Percentiles rank a stretch among this genome's conserved stretches.
Conservation (phyloP, 2,888 invertebrate genomes). For the Dasysyrphus tricinctus region DNA sequence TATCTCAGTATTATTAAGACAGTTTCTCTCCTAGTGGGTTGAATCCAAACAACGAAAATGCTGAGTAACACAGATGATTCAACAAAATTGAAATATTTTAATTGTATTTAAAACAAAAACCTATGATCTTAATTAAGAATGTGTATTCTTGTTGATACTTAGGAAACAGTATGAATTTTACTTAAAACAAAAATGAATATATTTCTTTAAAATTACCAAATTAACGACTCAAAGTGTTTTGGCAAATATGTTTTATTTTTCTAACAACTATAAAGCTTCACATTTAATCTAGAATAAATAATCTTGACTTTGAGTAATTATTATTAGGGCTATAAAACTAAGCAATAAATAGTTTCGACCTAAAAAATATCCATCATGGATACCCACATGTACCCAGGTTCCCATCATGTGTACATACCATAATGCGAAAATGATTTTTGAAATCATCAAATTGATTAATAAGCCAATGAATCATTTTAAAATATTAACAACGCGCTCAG, state of each 20-base stretch:
- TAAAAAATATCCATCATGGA: background rate
- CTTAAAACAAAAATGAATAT: too few species aligned
- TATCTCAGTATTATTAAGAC: too few species aligned
- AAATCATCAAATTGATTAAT: constrained; percentile 23
- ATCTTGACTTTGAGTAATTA: background rate
- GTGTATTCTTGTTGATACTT: too few species aligned
- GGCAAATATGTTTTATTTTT: background rate
- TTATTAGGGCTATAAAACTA: background rate
- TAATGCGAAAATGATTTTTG: constrained; percentile 1
- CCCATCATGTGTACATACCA: background rate
- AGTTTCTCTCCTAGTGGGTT: too few species aligned
- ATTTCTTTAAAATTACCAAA: too few species aligned
- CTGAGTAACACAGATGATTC: too few species aligned
- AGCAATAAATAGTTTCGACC: background rate
- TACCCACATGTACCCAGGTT: background rate
- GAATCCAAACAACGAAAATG: too few species aligned
- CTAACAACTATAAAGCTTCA: background rate
- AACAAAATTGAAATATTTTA: too few species aligned
- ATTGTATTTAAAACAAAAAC: too few species aligned
- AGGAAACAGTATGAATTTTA: background rate
- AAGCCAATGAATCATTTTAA: constrained; percentile 22
- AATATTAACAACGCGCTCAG: background rate
- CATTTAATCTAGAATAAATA: background rate
- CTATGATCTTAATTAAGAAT: too few species aligned
- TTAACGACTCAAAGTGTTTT: background rate